phyloP scores from a whole-genome alignment of 2,888 invertebrate genomes.

The Drosophila helvetica region DNA sequence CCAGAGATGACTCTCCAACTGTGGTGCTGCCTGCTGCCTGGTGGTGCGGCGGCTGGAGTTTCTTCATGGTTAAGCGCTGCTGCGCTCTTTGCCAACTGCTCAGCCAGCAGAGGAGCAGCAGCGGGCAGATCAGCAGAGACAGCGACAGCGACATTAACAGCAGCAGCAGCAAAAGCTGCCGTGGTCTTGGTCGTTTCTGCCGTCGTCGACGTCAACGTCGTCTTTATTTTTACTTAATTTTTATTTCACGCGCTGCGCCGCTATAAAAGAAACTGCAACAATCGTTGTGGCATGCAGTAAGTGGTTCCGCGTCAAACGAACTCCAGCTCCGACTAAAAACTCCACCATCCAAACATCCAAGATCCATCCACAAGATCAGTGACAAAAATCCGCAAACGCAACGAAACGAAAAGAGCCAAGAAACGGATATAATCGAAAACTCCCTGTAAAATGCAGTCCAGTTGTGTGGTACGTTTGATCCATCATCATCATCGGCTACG shows the following conservation, averaged over 20 bases:
- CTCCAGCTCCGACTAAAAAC: constrained; percentile 40
- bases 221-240: constrained; percentile 76
- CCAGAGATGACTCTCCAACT: constrained; percentile 74
- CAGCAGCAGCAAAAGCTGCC: constrained; percentile 6
- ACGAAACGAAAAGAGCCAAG: constrained; percentile 4
- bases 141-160: constrained; percentile 4
- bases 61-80: constrained; percentile 76
- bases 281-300: constrained; percentile 83
- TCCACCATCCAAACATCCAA: constrained; percentile 5
- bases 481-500: too few species aligned
- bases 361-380: constrained; percentile 26
- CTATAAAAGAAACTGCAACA: constrained; percentile 83
- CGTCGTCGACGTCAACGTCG: constrained; percentile 20
- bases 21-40: constrained; percentile 47
- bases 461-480: constrained; percentile 79
- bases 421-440: constrained; percentile 46
- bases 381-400: constrained; percentile 25
- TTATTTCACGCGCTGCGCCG: constrained; percentile 74
- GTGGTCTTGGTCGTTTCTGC: constrained; percentile 35
- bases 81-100: constrained; percentile 73
- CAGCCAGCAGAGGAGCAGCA: constrained; percentile 10
- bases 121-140: background rate
- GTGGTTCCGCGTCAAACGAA: constrained; percentile 82
- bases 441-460: constrained; percentile 76
- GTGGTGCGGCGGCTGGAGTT: too few species aligned